Conservation (phyloP, 2,888 invertebrate species). For the Trachelus iudaicus region DNA sequence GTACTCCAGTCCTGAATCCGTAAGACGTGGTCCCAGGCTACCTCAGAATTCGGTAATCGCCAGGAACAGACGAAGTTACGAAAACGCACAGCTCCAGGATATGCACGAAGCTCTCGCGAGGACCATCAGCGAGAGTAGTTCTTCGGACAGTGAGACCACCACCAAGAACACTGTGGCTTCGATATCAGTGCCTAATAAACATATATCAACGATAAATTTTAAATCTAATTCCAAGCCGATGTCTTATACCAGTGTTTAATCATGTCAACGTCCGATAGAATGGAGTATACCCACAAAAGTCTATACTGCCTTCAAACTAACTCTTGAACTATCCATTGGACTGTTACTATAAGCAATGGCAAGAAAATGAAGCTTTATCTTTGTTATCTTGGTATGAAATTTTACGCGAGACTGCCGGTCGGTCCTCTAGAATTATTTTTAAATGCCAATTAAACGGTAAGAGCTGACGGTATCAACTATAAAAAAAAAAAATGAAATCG, state of each 20-base stretch:
- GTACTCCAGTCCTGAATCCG: slow-evolving; percentile 41
- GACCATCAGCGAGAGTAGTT: slow-evolving; percentile 35
- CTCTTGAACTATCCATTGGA: not conserved
- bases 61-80: slow-evolving; percentile 50
- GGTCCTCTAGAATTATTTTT: not conserved
- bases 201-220: not conserved
- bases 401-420: not conserved
- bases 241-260: slow-evolving; percentile 49
- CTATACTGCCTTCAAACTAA: not conserved
- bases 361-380: not conserved
- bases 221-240: slow-evolving; percentile 17
- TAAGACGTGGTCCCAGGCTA: slow-evolving; percentile 28
- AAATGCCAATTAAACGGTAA: not conserved
- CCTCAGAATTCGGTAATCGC: slow-evolving; percentile 26
- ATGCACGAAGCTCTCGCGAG: slow-evolving; percentile 41
- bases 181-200: not conserved
- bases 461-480: not conserved
- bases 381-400: not conserved
- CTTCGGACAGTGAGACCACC: slow-evolving; percentile 37
- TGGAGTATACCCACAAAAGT: not conserved
- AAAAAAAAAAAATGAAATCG: not conserved
- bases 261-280: not conserved
- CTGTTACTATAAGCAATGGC: not conserved
- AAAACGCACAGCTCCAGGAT: slow-evolving; percentile 50
- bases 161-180: not conserved